Evolutionary conservation across 2,797 vertebrate species (phyloP).

Genomic region (Melanotaenia boesemani): DNA sequence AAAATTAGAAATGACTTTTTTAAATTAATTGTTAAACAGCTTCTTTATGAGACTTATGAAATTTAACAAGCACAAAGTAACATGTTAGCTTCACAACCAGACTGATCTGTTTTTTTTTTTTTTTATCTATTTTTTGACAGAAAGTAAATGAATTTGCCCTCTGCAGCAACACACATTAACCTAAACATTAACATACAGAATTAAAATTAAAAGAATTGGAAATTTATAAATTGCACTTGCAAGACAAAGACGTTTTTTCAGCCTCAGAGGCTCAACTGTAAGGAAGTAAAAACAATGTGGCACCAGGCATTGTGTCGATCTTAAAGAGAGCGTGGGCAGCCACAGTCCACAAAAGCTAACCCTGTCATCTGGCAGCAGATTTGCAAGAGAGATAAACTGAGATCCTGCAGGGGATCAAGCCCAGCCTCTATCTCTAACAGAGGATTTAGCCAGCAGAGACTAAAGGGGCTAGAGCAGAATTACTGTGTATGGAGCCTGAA

Average conservation of each 20-base stretch:
- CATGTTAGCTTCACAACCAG: neutral
- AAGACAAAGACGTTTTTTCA: neutral
- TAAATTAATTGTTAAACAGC: neutral
- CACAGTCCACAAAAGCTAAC: conserved; percentile 78
- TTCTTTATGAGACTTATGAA: rapidly evolving
- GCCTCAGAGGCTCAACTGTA: conserved; percentile 18
- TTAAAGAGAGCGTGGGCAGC: conserved; percentile 74
- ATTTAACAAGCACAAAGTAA: neutral
- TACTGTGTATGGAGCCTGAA: conserved; percentile 75
- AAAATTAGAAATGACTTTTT: neutral
- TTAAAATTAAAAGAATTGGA: neutral
- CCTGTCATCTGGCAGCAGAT: conserved; percentile 83
- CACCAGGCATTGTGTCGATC: conserved; percentile 62
- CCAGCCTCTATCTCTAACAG: conserved; percentile 80
- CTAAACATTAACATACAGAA: neutral
- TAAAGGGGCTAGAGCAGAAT: conserved; percentile 75
- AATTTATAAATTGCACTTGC: neutral
- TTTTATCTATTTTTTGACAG: neutral
- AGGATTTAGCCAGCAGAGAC: conserved; percentile 82
- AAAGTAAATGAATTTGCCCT: neutral
- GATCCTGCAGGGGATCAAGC: conserved; percentile 82
- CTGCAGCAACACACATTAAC: no score
- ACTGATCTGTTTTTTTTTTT: neutral
- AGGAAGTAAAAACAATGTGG: conserved; percentile 48
- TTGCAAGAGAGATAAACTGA: conserved; percentile 85